Percentiles rank a stretch among this genome's conserved stretches.
Conservation (phyloP, 2,797 vertebrate genomes). For the Pitangus sulphuratus region DNA sequence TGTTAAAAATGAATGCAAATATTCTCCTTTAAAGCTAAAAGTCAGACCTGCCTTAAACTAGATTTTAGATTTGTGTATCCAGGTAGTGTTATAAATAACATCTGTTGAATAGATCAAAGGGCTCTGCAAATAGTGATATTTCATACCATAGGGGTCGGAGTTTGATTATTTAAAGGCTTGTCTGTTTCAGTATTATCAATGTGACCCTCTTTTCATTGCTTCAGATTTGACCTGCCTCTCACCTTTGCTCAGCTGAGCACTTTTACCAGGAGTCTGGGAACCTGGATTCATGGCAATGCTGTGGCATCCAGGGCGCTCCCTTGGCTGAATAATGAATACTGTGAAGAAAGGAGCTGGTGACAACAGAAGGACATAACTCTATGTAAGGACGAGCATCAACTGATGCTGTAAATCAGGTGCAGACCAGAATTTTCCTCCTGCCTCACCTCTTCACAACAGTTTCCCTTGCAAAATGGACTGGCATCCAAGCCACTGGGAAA, state of each 20-base stretch:
- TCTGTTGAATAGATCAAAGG: neutral
- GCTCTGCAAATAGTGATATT: neutral
- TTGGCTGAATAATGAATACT: neutral
- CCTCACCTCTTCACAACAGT: neutral
- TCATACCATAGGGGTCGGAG: neutral
- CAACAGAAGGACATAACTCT: neutral
- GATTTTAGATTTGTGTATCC: neutral
- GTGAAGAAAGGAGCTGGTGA: neutral
- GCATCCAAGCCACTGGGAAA: neutral
- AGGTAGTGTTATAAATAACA: neutral
- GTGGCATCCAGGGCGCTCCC: neutral
- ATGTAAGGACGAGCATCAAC: neutral
- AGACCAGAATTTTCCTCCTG: neutral
- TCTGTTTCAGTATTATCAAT: neutral
- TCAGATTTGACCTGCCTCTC: neutral
- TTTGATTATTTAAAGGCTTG: neutral
- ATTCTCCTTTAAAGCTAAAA: neutral
- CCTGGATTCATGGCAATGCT: neutral
- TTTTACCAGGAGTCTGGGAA: neutral
- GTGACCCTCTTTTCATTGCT: neutral
- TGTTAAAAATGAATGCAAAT: neutral
- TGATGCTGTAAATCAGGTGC: neutral
- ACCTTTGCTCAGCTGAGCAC: neutral
- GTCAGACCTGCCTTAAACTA: neutral
- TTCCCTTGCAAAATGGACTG: neutral